These are phyloP conservation scores for Palythoa grandiflora DNA, from an alignment of 92 coral and sea anemone species.

Conservation along the genomic window DNA sequence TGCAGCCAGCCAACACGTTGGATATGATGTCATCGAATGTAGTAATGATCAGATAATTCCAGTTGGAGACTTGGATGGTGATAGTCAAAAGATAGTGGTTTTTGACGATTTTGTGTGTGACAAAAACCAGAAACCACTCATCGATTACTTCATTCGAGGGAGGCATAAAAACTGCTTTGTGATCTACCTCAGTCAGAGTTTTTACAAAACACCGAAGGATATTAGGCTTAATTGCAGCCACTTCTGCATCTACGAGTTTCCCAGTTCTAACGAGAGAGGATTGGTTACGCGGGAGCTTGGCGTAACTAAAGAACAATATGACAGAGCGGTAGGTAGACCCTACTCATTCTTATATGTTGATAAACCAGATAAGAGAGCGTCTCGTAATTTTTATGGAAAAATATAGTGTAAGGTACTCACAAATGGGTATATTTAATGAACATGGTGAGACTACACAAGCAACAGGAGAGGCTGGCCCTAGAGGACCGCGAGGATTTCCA, in stretches of 20 bases:
- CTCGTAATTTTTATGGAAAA: not conserved
- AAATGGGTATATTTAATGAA: not conserved
- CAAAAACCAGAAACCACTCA: not conserved
- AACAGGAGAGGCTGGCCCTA: not conserved
- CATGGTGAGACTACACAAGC: not conserved
- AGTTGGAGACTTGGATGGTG: not conserved
- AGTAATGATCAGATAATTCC: slow-evolving; percentile 33
- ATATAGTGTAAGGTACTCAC: not conserved
- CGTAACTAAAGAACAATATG: slow-evolving; percentile 6
- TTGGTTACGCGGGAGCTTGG: slow-evolving; percentile 16
- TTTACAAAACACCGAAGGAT: no score
- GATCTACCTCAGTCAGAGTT: slow-evolving; percentile 9
- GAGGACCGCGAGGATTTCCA: not conserved
- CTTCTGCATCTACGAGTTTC: slow-evolving; percentile 51
- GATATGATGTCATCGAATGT: slow-evolving; percentile 11
- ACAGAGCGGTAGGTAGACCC: slow-evolving; percentile 20
- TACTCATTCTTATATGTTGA: slow-evolving; percentile 32
- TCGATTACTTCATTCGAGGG: slow-evolving; percentile 26
- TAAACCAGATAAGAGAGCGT: not conserved
- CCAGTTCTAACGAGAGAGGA: slow-evolving; percentile 29
- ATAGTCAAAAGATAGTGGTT: slow-evolving; percentile 22
- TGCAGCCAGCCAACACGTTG: not conserved
- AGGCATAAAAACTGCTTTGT: slow-evolving; percentile 37
- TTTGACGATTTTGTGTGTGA: not conserved
- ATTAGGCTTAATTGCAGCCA: slow-evolving; percentile 28